Evolutionary conservation across 2,888 invertebrate genomes (phyloP).

Genomic region (Callyntrura guangdongensis): DNA sequence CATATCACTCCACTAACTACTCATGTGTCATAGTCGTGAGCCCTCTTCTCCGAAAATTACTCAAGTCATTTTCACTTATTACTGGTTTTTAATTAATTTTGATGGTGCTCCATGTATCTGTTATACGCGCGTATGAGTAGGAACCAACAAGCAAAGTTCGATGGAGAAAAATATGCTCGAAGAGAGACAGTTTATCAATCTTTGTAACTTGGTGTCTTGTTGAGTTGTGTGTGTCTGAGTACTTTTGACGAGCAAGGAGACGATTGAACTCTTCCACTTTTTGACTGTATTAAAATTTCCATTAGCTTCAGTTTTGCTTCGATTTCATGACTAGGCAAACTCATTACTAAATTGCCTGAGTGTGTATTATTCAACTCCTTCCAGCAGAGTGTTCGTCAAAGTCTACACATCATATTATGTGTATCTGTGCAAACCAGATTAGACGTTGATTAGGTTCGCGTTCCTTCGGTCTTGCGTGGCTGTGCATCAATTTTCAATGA

Average conservation of each 20-base stretch:
- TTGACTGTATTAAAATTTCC: neutral
- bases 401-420: slow-evolving; percentile 38
- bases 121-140: neutral
- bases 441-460: slow-evolving; percentile 27
- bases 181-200: neutral
- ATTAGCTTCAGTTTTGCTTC: neutral
- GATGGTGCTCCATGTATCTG: neutral
- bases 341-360: slow-evolving; percentile 29
- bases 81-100: slow-evolving; percentile 60
- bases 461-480: slow-evolving; percentile 1
- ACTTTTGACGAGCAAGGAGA: neutral
- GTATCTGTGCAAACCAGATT: neutral
- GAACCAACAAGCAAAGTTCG: neutral
- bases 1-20: neutral
- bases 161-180: neutral
- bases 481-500: slow-evolving; percentile 46
- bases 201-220: neutral
- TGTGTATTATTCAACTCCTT: slow-evolving; percentile 29
- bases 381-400: slow-evolving; percentile 37
- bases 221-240: neutral
- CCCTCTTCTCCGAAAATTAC: slow-evolving; percentile 25
- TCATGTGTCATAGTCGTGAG: slow-evolving; percentile 29
- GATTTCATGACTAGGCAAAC: slow-evolving; percentile 55
- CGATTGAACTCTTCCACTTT: slow-evolving; percentile 38
- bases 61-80: slow-evolving; percentile 35